Percentiles rank a stretch among this genome's conserved stretches.
Conservation (phyloP, 1,140 invertebrate genomes). For the Drosophila aff. region DNA sequence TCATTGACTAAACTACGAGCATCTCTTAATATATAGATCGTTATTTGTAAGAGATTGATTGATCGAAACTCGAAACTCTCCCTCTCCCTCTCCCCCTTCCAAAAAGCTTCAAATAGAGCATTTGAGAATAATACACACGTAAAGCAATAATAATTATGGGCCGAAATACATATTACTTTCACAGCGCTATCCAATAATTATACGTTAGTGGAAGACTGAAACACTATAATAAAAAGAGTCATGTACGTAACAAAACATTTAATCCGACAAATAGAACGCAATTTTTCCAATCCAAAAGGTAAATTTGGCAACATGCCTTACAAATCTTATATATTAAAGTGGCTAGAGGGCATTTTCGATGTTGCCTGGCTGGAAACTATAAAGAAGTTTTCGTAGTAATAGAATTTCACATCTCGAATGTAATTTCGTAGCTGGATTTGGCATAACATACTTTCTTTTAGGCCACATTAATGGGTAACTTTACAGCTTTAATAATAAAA, state of each 20-base stretch:
- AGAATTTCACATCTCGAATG: background rate
- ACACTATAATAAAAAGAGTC: conserved; percentile 39
- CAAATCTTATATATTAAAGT: background rate
- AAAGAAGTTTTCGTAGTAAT: background rate
- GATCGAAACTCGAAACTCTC: conserved; percentile 16
- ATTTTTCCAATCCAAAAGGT: background rate
- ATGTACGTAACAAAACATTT: conserved; percentile 30
- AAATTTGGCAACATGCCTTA: background rate
- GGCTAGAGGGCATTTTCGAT: background rate
- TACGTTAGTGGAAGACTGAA: conserved; percentile 51
- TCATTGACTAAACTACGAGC: conserved; percentile 36
- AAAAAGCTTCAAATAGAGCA: conserved; percentile 35
- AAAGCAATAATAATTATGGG: conserved; percentile 41
- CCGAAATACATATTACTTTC: conserved; percentile 36
- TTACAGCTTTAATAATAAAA: conserved; percentile 6
- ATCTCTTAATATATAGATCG: conserved; percentile 35
- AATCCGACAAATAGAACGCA: conserved; percentile 2
- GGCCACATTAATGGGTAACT: no score
- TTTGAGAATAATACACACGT: conserved; percentile 35
- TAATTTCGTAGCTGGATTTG: background rate
- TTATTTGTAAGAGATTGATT: conserved; percentile 50
- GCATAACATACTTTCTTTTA: no score
- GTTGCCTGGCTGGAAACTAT: background rate
- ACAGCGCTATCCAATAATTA: conserved; percentile 49
- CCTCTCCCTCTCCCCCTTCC: background rate